These are phyloP conservation scores for Hapalemur alaotrensis DNA, from an alignment of 2,797 vertebrate genomes.

Conservation along the genomic window DNA sequence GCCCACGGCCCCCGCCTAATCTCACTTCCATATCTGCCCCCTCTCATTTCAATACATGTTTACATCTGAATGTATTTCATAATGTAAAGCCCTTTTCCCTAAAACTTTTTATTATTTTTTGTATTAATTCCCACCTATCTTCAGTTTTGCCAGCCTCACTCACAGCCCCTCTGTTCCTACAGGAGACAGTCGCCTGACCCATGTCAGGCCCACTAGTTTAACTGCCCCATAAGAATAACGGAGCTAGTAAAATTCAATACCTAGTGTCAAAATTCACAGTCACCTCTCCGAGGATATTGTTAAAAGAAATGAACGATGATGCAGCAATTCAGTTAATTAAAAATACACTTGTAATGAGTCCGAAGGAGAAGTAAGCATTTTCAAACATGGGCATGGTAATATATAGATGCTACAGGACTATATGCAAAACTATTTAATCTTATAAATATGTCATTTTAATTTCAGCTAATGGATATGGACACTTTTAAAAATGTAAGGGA, in stretches of 20 bases:
- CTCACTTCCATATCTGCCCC: conserved; percentile 63
- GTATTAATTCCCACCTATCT: not conserved
- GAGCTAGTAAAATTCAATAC: conserved; percentile 46
- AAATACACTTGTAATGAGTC: conserved; percentile 35
- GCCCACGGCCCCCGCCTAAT: not conserved
- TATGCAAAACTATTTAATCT: conserved; percentile 61
- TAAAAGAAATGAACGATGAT: conserved; percentile 66
- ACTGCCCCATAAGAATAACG: conserved; percentile 27
- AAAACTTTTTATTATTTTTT: not conserved
- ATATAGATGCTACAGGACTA: conserved; percentile 3
- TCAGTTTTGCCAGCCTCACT: conserved; percentile 2
- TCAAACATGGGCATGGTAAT: conserved; percentile 39
- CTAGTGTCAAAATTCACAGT: conserved; percentile 56
- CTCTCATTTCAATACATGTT: conserved; percentile 42
- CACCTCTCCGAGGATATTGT: conserved; percentile 57
- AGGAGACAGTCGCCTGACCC: conserved; percentile 56
- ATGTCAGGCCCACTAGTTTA: conserved; percentile 49
- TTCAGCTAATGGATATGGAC: conserved; percentile 54
- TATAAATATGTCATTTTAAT: conserved; percentile 68
- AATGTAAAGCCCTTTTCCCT: not conserved
- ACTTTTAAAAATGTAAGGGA: conserved; percentile 56
- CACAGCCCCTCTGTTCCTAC: not conserved
- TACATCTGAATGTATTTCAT: conserved; percentile 19
- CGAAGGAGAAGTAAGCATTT: conserved; percentile 62
- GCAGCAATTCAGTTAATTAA: conserved; percentile 23